Evolutionary conservation across 2,797 vertebrate species (phyloP).

Genomic region (Hippopotamyrus pictus): DNA sequence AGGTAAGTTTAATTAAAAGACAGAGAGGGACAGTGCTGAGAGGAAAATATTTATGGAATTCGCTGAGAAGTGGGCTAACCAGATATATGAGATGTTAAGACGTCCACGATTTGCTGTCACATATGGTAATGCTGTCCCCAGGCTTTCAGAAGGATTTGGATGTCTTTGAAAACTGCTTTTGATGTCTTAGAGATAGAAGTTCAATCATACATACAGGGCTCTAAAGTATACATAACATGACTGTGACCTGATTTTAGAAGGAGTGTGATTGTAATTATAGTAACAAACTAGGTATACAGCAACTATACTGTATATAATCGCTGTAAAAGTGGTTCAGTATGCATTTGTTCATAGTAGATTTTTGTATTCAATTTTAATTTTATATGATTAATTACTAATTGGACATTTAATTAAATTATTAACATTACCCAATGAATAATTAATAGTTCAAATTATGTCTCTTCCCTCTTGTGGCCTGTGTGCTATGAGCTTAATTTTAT

Average conservation of each 20-base stretch:
- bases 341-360: not conserved
- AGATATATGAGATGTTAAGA: constrained; percentile 6
- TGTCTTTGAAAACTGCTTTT: not conserved
- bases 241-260: not conserved
- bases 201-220: not conserved
- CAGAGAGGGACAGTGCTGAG: not conserved
- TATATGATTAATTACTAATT: constrained; percentile 43
- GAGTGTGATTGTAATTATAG: not conserved
- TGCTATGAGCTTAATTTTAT: constrained; percentile 24
- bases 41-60: not conserved
- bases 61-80: not conserved
- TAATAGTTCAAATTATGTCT: constrained; percentile 37
- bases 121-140: not conserved
- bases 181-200: not conserved
- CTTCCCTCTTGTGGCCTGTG: constrained; percentile 24
- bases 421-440: constrained; percentile 42
- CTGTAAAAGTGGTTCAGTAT: not conserved
- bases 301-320: not conserved
- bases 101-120: not conserved
- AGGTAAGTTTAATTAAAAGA: not conserved
- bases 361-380: constrained; percentile 37
- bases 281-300: not conserved
- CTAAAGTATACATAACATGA: not conserved
- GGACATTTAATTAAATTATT: constrained; percentile 45
- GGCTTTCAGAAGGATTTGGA: not conserved